Percentiles rank a stretch among this genome's conserved stretches.
Conservation (phyloP, 2,113 vertebrate species). For the Pedionomus torquatus region DNA sequence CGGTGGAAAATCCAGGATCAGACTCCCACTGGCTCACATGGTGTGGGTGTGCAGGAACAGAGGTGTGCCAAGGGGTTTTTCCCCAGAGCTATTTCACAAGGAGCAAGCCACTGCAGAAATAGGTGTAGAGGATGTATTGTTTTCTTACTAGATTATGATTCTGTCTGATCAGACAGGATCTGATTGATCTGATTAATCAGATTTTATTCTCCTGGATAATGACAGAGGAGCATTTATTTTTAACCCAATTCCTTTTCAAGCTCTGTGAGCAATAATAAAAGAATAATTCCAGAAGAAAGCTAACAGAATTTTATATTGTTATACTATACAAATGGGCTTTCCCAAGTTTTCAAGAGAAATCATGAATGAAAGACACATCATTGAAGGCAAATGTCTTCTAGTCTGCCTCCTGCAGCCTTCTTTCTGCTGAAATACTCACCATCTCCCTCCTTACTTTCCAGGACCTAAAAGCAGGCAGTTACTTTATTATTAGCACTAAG, state of each 20-base stretch:
- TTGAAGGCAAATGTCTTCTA: no score
- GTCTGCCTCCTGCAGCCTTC: no score
- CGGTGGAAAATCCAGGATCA: not conserved
- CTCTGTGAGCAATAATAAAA: not conserved
- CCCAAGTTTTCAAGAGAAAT: no score
- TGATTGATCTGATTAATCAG: not conserved
- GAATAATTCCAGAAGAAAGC: not conserved
- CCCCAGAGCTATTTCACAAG: not conserved
- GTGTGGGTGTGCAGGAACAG: not conserved
- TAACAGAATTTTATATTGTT: not conserved
- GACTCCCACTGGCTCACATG: not conserved
- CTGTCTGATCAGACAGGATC: not conserved
- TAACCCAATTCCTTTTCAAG: not conserved
- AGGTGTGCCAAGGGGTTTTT: not conserved
- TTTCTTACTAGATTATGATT: not conserved
- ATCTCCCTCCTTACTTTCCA: no score
- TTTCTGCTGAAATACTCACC: no score
- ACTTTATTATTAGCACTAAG: no score
- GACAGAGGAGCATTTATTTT: not conserved
- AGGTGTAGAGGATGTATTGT: not conserved
- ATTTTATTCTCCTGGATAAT: not conserved
- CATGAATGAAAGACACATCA: no score
- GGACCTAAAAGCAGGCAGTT: no score
- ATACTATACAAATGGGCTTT: no score
- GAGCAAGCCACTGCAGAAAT: not conserved